Conservation (phyloP, 2,888 invertebrate genomes). For the Aradus depressus region DNA sequence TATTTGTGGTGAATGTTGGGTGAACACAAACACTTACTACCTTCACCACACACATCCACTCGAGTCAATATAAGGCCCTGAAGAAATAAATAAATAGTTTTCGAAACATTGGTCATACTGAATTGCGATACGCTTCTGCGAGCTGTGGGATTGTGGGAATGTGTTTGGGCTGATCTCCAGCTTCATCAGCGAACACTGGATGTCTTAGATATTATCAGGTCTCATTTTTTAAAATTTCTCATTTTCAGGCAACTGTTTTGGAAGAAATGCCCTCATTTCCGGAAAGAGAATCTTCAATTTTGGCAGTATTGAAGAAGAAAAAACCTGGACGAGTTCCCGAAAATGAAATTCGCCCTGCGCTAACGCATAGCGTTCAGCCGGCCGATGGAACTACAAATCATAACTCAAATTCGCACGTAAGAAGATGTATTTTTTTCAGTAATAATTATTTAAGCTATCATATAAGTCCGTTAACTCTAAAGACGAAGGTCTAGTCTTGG, state of each 20-base stretch:
- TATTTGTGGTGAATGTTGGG: no score
- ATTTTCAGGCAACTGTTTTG: slow-evolving; percentile 71
- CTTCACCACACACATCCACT: no score
- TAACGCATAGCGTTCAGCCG: slow-evolving; percentile 47
- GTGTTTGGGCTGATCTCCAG: background rate
- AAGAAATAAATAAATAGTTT: no score
- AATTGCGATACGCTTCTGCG: background rate
- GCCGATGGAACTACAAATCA: slow-evolving; percentile 22
- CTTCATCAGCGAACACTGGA: background rate
- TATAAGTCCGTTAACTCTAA: no score
- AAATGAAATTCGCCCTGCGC: slow-evolving; percentile 69
- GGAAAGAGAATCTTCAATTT: slow-evolving; percentile 92
- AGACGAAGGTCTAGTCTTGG: no score
- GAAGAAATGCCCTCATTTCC: slow-evolving; percentile 99
- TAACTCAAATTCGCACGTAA: slow-evolving; percentile 11
- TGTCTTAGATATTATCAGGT: no score
- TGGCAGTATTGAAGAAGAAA: slow-evolving; percentile 96
- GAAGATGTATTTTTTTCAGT: background rate
- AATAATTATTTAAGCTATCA: background rate
- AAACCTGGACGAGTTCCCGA: slow-evolving; percentile 91
- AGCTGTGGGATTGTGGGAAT: background rate
- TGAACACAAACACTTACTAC: no score
- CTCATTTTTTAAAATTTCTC: no score
- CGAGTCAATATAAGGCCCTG: no score
- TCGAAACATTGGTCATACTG: background rate